These are phyloP conservation scores for Panagrolaimus sp. DNA, from an alignment of 1,140 invertebrate species.

Conservation along the genomic window DNA sequence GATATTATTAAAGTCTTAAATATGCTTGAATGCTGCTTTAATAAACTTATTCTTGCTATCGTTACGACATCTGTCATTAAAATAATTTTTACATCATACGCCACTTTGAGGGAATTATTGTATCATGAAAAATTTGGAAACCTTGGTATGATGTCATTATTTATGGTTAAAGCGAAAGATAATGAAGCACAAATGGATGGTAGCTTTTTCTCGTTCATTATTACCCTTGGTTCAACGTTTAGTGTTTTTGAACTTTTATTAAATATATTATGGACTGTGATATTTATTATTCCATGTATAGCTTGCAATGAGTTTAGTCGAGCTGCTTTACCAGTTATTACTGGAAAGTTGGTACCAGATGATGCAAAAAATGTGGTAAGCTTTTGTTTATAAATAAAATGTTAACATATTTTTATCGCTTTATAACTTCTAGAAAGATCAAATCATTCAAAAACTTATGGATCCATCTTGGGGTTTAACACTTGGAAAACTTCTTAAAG, in stretches of 20 bases:
- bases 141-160: neutral
- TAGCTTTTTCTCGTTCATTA: neutral
- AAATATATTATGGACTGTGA: neutral
- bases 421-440: neutral
- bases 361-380: conserved; percentile 4
- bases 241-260: neutral
- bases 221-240: neutral
- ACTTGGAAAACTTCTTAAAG: neutral
- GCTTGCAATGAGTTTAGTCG: conserved; percentile 6
- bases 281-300: conserved; percentile 1
- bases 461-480: conserved; percentile 5
- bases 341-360: neutral
- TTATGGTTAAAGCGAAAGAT: neutral
- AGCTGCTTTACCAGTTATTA: neutral
- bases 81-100: neutral
- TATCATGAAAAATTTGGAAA: neutral
- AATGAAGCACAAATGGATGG: neutral
- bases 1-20: neutral
- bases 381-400: neutral
- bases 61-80: neutral
- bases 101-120: neutral
- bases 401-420: neutral
- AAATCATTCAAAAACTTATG: conserved; percentile 2
- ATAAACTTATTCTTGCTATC: conserved; percentile 2
- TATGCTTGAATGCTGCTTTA: conserved; percentile 10